Evolutionary conservation across 2,113 vertebrate species (phyloP), one percentile per base, ranked within the genome.

Genomic region (Oreotragus oreotragus): DNA sequence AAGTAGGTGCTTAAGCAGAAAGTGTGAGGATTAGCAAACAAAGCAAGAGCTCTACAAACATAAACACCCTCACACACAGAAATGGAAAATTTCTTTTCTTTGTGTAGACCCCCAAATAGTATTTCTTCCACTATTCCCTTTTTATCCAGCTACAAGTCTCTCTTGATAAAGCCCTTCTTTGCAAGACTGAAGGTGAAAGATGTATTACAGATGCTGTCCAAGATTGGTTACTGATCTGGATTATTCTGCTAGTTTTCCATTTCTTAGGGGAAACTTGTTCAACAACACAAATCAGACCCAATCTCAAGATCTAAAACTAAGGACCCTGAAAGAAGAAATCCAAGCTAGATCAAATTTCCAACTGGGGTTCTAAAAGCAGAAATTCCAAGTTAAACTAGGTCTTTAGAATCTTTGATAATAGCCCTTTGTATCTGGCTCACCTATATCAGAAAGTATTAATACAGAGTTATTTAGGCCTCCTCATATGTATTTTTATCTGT

Each of bases 321-420:
- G 30, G 2, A 6, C 23, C 62, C 36, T n/a, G 43, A 86, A 83
- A 92, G 43, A 87, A 21, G 13, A 96, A 93, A 10, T 33, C 9
- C 70, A 93, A 77, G 45, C 10, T 94, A 95, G 85, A 88, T 77
- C 62, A 93, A 45, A 94, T 53, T 96, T 95, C 79, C 49, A 97
- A 2, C 30, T 89, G 91, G 21, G 19, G 53, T 70, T 92, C 30
- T 66, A 92, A 96, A 94, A 89, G 16, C 28, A 91, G 88, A 51
- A 87, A 84, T 19, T 97, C 36, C 70, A 96, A 94, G 53, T 87
- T 86, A 53, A 84, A 57, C 33, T 55, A 62, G 28, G 43, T 55
- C n/a, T 64, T 87, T 73, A 84, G 57, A 83, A 45, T 91, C 17
- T 91, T 81, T 80, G 33, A 19, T 89, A 93, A 43, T 60, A 77